Evolutionary conservation across 2,113 vertebrate genomes (phyloP).

Genomic region (Catagonus wagneri): DNA sequence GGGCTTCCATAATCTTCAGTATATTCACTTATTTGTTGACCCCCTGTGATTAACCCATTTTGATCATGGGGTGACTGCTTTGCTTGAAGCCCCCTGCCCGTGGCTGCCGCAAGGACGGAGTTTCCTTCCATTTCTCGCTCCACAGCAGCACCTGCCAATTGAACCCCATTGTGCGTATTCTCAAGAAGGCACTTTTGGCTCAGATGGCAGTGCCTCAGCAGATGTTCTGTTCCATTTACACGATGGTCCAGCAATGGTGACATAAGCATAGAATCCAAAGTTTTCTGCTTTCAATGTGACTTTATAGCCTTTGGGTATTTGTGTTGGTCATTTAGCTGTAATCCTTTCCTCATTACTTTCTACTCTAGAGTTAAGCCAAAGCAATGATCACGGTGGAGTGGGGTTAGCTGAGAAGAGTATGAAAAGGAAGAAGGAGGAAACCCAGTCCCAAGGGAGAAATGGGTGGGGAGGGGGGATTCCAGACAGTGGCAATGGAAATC

Average conservation of each 20-base stretch:
- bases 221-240: fast-evolving
- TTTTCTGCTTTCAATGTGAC: not conserved
- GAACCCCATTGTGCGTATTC: not conserved
- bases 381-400: not conserved
- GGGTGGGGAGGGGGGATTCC: fast-evolving
- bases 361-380: not conserved
- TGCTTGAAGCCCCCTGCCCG: not conserved
- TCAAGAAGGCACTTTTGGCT: not conserved
- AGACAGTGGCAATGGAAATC: not conserved
- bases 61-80: not conserved
- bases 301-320: not conserved
- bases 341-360: not conserved
- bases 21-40: not conserved
- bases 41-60: not conserved
- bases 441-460: not conserved
- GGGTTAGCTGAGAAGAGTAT: not conserved
- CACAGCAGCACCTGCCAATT: not conserved
- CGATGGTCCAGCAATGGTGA: no score
- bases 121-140: not conserved
- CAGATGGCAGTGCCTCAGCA: not conserved
- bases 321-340: not conserved
- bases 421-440: not conserved
- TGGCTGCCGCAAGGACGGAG: not conserved
- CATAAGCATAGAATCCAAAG: not conserved
- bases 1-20: not conserved